These are phyloP conservation scores for Amaurobius ferox DNA, from an alignment of 2,888 invertebrate genomes.

Conservation along the genomic window DNA sequence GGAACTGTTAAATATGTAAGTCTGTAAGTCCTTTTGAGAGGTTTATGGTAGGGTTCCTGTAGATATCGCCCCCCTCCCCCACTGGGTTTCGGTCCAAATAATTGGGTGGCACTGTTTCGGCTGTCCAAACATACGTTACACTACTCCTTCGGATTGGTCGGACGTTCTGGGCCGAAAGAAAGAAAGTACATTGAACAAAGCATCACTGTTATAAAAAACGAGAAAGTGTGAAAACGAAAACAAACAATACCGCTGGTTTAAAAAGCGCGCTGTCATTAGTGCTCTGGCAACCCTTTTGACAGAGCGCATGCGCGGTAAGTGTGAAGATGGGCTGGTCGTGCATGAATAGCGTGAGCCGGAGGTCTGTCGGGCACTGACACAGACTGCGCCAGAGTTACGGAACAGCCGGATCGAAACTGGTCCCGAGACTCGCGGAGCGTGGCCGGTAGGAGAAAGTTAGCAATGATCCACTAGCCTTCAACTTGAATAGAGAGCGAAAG, in stretches of 20 bases:
- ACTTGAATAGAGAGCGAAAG: conserved; percentile 62
- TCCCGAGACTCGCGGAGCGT: conserved; percentile 40
- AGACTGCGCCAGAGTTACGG: conserved; percentile 54
- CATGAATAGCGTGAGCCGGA: conserved; percentile 41
- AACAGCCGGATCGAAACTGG: conserved; percentile 39
- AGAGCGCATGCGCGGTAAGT: conserved; percentile 35
- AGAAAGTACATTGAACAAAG: too few species aligned
- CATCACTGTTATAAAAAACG: too few species aligned
- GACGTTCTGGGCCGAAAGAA: neutral
- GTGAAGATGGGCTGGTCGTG: conserved; percentile 10
- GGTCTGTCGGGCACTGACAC: conserved; percentile 71
- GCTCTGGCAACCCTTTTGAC: conserved; percentile 17
- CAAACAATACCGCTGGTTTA: neutral
- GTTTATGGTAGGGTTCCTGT: too few species aligned
- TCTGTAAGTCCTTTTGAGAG: too few species aligned
- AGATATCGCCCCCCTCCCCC: too few species aligned
- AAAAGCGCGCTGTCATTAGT: neutral
- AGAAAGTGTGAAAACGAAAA: too few species aligned
- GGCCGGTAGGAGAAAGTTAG: conserved; percentile 25
- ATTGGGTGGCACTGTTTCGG: too few species aligned
- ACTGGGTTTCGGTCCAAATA: too few species aligned
- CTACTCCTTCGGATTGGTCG: neutral
- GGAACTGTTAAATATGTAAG: too few species aligned
- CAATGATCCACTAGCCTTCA: conserved; percentile 69
- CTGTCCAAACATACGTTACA: too few species aligned